Base-by-base conservation (phyloP, 2,888 invertebrate species). In the Lottia scabra region DNA sequence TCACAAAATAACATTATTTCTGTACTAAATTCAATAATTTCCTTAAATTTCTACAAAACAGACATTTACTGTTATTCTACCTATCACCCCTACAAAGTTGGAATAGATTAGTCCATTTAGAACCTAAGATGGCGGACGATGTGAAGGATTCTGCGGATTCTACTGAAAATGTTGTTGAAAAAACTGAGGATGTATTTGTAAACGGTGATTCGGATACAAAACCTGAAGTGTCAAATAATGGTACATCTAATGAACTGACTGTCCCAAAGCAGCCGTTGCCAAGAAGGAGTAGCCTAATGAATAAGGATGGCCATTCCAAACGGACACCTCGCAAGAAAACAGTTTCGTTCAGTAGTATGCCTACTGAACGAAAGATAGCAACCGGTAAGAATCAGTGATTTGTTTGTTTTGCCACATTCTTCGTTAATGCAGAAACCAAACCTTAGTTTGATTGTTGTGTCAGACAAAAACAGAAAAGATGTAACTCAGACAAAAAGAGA, bases 291-390 rank as follows among this genome's bases (percentile, higher is more conserved):
- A 90, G 90, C 75, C 83, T 90, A 65, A 87, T 88, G 74, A 88
- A 89, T 74, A 88, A 87, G 75, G 85, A 84, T 71, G 80, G 78
- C n/a, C 76, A 82, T 46, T 80, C 84, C 68, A 83, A 85, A 72
- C 83, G 82, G 68, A 84, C 87, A 16, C 83, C 86, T 45, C 84
- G 88, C 65, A 88, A 89, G 84, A 90, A 90, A 81, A 90, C 90
- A 16, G 90, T 91, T 69, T 90, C 89, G 23, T 90, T 91, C 78
- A 88, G 89, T 77, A 87, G 87, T 64, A 87, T 89, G 87, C 88
- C 88, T 5, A 85, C 85, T 15, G 91, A 92, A 77, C 89, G 90
- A 76, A 91, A 91, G 80, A 91, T 92, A 70, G 90, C 91, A 63
- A 91, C 91, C 84, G 91, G 92, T 92, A 83, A 86, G 91, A 83